phyloP scores from a whole-genome alignment of 2,113 vertebrate species.

The Marmota flaviventris region DNA sequence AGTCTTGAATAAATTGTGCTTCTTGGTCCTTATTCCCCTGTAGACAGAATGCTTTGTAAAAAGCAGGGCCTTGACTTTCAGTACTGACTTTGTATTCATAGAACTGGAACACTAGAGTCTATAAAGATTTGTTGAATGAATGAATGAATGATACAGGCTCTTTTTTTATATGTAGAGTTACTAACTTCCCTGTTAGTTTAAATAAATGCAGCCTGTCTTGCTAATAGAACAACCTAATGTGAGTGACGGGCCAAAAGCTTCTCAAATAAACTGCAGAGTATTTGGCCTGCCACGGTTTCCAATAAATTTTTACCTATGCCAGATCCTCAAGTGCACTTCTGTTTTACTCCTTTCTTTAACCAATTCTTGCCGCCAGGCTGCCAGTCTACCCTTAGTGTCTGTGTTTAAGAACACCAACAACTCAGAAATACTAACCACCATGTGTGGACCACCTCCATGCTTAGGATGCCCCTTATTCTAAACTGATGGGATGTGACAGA shows the following conservation, averaged over 20 bases:
- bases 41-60: neutral
- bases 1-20: neutral
- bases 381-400: neutral
- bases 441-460: neutral
- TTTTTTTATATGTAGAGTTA: neutral
- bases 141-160: neutral
- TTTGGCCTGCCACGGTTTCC: neutral
- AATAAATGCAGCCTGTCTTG: neutral
- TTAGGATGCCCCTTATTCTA: slow-evolving; percentile 33
- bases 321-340: neutral
- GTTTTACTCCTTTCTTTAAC: neutral
- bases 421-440: neutral
- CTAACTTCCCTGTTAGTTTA: neutral
- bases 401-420: neutral
- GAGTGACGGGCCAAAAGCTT: slow-evolving; percentile 67
- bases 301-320: neutral
- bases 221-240: slow-evolving; percentile 7
- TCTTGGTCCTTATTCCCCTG: neutral
- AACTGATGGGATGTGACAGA: slow-evolving; percentile 32
- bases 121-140: neutral
- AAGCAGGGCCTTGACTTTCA: neutral
- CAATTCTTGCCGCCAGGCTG: neutral
- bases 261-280: neutral
- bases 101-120: neutral
- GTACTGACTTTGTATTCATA: neutral